Base-by-base conservation (phyloP, 2,797 vertebrate species). In the Scyliorhinus canicula region DNA sequence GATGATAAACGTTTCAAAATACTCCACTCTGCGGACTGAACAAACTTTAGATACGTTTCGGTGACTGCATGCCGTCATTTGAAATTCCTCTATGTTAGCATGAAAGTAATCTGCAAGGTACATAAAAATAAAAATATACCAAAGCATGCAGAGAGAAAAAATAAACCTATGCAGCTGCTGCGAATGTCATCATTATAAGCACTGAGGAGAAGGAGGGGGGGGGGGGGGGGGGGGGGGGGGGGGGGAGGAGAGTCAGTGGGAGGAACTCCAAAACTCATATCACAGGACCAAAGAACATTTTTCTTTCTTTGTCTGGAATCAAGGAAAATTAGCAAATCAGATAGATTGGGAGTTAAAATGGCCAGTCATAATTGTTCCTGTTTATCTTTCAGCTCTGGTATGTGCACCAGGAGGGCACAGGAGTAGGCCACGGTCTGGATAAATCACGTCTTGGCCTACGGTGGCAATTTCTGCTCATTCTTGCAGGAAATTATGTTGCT, bases 91-190 rank as follows among this genome's bases (percentile, higher is more conserved):
- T 16, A 5, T 0, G 11, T 14, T 55, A n/a, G 86, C 86, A 90
- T 90, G 86, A 55, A 90, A 60, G 57, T 90, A 60, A 57, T 88
- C 55, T 88, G 85, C 85, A 88, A 60, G 86, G 55, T 60, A 90
- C 55, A n/a, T 60, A 60, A 90, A 90, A 90, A 90, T 57, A 90
- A 55, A 82, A 90, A 57, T 60, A 55, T 90, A 90, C 52, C 86
- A 57, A 88, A 52, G 57, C 86, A 82, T 55, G 52, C 52, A 60
- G n/a, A 35, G 52, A 90, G 55, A 26, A 55, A 55, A 63, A 60
- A n/a, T 60, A 90, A 57, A 90, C 35, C 55, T 2, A 11, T 0
- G 86, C 86, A 57, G 52, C 86, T 57, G 86, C 52, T 57, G 40
- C 16, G 19, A 24, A 82, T 82, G 40, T n/a, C 71, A 79, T 77